phyloP scores from a whole-genome alignment of 2,888 invertebrate species.

The Dicranocentrus wangi region DNA sequence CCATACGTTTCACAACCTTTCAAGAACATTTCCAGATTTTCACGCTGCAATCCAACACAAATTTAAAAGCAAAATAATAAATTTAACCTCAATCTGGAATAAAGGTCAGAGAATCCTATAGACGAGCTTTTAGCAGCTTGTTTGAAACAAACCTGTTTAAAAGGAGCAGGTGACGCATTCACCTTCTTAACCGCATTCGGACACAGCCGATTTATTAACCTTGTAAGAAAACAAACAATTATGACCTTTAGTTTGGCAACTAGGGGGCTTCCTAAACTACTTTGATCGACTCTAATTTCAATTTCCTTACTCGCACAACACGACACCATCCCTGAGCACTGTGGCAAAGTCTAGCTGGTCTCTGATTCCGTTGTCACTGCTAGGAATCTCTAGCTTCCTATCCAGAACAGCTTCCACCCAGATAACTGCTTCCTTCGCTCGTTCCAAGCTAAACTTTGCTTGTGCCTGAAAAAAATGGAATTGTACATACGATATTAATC shows the following conservation, averaged over 20 bases:
- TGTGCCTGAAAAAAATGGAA: slow-evolving; percentile 75
- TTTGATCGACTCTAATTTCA: too few relatives aligned
- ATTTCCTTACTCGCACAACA: slow-evolving; percentile 76
- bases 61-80: slow-evolving; percentile 15
- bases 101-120: too few relatives aligned
- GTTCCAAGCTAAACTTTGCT: slow-evolving; percentile 76
- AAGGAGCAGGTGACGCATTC: slow-evolving; percentile 74
- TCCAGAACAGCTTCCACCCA: slow-evolving; percentile 76
- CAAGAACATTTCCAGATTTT: slow-evolving; percentile 75
- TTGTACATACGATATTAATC: slow-evolving; percentile 58
- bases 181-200: slow-evolving; percentile 75
- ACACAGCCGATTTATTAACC: slow-evolving; percentile 75
- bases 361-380: slow-evolving; percentile 73
- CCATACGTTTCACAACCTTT: slow-evolving; percentile 75
- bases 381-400: slow-evolving; percentile 73
- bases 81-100: not conserved
- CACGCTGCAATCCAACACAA: slow-evolving; percentile 73
- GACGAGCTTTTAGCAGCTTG: too few relatives aligned
- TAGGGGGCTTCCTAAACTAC: too few relatives aligned
- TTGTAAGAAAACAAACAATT: slow-evolving; percentile 70
- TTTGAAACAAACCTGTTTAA: slow-evolving; percentile 75
- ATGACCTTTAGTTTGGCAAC: too few relatives aligned
- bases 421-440: slow-evolving; percentile 74
- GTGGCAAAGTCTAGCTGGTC: slow-evolving; percentile 76
- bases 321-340: slow-evolving; percentile 76